phyloP scores from a whole-genome alignment of 2,888 invertebrate species.

The Cryptops parisi region DNA sequence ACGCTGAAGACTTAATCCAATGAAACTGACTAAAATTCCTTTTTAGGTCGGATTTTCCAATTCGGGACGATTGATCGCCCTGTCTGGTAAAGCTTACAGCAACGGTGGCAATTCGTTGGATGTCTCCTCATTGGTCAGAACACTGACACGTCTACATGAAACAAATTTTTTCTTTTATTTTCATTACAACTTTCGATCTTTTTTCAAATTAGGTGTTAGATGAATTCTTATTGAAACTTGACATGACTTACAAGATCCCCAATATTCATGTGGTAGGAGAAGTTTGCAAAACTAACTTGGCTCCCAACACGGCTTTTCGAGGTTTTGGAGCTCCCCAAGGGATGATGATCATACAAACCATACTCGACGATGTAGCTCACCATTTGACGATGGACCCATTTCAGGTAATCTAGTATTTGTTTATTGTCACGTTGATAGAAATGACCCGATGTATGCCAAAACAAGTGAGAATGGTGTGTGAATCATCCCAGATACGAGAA shows the following conservation, averaged over 20 bases:
- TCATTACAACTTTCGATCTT: neutral
- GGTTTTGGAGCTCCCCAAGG: conserved; percentile 87
- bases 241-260: conserved; percentile 66
- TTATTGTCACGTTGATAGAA: neutral
- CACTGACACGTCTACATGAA: neutral
- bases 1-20: no score
- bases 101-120: conserved; percentile 76
- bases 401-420: neutral
- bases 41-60: conserved; percentile 46
- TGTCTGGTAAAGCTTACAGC: conserved; percentile 54
- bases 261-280: conserved; percentile 49
- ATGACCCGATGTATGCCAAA: neutral
- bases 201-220: neutral
- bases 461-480: neutral
- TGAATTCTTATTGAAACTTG: conserved; percentile 24
- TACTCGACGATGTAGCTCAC: conserved; percentile 58
- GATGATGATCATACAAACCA: conserved; percentile 65
- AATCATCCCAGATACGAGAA: conserved; percentile 36
- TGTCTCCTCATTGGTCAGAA: conserved; percentile 43
- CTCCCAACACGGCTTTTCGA: conserved; percentile 85
- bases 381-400: neutral
- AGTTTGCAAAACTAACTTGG: conserved; percentile 68
- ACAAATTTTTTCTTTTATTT: neutral
- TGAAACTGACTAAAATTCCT: no score
- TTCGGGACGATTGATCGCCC: conserved; percentile 57